Evolutionary conservation across 2,113 vertebrate species (phyloP).

Genomic region (Panthera tigris): DNA sequence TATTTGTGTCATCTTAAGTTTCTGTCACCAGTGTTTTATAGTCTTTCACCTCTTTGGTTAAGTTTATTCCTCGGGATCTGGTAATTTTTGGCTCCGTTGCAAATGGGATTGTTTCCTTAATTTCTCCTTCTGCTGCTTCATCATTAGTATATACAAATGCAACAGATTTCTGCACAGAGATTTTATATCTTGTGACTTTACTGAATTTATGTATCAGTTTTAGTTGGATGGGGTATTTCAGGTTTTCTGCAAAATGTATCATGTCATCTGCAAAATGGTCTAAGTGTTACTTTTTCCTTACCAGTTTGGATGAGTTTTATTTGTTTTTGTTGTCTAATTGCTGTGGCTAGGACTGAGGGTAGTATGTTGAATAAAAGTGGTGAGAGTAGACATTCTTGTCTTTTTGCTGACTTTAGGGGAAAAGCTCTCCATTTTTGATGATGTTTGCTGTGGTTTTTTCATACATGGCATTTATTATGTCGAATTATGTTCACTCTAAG

Average conservation of each 20-base stretch:
- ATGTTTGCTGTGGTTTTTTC: neutral
- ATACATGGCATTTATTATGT: neutral
- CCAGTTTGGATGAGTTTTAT: neutral
- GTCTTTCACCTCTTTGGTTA: neutral
- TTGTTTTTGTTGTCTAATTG: neutral
- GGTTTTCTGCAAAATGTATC: neutral
- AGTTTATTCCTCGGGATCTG: neutral
- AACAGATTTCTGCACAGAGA: neutral
- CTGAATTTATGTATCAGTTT: neutral
- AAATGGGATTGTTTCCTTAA: neutral
- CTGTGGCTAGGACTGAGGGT: neutral
- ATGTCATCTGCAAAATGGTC: neutral
- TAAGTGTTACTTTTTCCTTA: neutral
- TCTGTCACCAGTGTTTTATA: neutral
- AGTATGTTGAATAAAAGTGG: neutral
- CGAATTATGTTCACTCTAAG: neutral
- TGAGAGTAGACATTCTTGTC: neutral
- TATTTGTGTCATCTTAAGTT: neutral
- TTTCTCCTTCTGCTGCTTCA: neutral
- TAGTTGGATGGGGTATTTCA: neutral
- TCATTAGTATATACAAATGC: neutral
- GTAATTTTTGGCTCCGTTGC: neutral
- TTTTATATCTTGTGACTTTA: neutral
- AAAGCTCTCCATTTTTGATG: neutral
- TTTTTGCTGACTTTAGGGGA: neutral